Base-by-base conservation (phyloP, 2,888 invertebrate species). In the Blera fallax region DNA sequence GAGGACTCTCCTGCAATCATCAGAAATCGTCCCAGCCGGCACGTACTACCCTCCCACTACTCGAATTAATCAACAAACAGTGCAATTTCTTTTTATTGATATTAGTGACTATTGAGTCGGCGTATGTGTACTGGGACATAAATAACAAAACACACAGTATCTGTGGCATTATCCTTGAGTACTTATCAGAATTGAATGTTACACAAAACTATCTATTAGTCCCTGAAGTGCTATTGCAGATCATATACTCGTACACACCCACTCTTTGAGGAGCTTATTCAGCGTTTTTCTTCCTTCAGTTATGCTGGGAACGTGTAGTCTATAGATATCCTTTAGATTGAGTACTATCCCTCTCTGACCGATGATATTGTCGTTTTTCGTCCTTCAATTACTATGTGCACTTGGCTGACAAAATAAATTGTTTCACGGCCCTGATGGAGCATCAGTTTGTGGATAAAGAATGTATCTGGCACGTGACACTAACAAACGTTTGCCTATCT, bases 131-230 rank as follows among this genome's bases (percentile, higher is more conserved):
- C 6, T n/a, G 11, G 14, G 10, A 7, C 50, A 52, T 54, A 27
- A 54, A 69, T 43, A 54, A 69, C 54, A 21, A 37, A 37, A 50
- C 21, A 50, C 21, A 32, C 32, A 34, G 14, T 32, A 70, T 62
- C 40, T 10, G 11, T 10, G 32, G 11, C 24, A 58, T 56, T 69
- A 56, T 60, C 48, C 48, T 60, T 32, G 21, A 77, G 16, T 65
- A 58, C 65, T 56, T 6, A 58, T 40, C 27, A 7, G 54, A 62
- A 78, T 62, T 78, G 69, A 70, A 62, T 65, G 72, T 58, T 58
- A 52, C 52, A 77, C 70, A 54, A 67, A 52, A 60, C 58, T 77
- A 56, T 65, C 72, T 65, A 43, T 65, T 82, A 73, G 79, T 74
- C 62, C 79, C 65, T 43, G 56, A 82, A 77, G 82, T 72, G 32